These are phyloP conservation scores for Anarsia innoxiella DNA, from an alignment of 2,888 invertebrate species.

Conservation along the genomic window DNA sequence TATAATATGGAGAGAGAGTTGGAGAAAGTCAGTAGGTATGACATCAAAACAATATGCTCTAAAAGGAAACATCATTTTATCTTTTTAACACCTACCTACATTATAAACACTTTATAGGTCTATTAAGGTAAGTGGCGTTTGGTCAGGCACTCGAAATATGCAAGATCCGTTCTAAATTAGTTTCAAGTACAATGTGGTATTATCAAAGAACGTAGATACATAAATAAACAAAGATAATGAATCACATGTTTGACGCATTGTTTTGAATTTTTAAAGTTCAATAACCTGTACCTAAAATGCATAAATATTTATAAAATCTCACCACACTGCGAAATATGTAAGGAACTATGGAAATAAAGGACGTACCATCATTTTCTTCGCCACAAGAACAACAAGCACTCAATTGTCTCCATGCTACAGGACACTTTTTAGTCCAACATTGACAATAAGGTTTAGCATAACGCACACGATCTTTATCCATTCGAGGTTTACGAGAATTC, in stretches of 20 bases:
- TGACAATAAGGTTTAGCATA: constrained; percentile 49
- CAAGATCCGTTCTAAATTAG: no score
- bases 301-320: no score
- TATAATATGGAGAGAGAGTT: no score
- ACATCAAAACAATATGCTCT: no score
- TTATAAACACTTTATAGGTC: no score
- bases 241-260: neutral
- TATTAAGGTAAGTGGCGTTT: no score
- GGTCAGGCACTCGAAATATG: no score
- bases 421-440: constrained; percentile 43
- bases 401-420: constrained; percentile 39
- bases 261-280: neutral
- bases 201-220: neutral
- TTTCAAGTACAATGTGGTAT: no score
- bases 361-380: constrained; percentile 61
- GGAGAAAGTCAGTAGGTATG: no score
- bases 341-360: neutral
- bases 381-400: constrained; percentile 65
- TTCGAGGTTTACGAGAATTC: constrained; percentile 13
- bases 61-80: no score
- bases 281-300: constrained; percentile 1
- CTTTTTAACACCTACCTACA: no score
- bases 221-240: no score
- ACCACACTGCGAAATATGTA: neutral
- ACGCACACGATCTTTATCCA: constrained; percentile 15